Base-by-base conservation (phyloP, 2,113 vertebrate species). In the Saguinus midas region DNA sequence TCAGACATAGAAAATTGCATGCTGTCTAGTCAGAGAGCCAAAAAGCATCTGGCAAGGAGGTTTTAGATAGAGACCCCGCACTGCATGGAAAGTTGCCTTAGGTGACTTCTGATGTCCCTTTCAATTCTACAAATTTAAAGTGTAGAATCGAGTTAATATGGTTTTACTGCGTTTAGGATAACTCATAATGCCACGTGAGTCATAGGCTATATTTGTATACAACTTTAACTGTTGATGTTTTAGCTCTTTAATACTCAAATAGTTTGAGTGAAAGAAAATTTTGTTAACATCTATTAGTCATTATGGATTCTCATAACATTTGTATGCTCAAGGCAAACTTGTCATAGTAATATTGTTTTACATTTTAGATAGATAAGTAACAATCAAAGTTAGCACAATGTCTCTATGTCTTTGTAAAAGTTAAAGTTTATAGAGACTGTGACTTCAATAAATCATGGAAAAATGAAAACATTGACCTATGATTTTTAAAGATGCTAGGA, bases 351-450 rank as follows among this genome's bases (percentile, higher is more conserved):
- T 86, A 90, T 57, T 61, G 13, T 90, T 80, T 84, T 87, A 75
- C n/a, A 81, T 93, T 95, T 94, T 95, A 87, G 43, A 50, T 80
- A 61, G 10, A 95, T 79, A 73, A 97, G 25, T 43, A 55, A 73
- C 27, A 90, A 50, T 55, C 9, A 95, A 66, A 85, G 37, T 48
- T 79, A 93, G 68, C 21, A 96, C 88, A 58, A 90, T 78, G 5
- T 79, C 61, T 32, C 27, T 64, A 23, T 57, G 27, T 64, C 25
- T 93, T 95, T 89, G 45, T 92, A 66, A 82, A 92, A 87, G 57
- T 88, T 92, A 85, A 70, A 72, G 5, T 88, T 88, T 61, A 57
- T 55, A 66, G 40, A 82, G 27, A 80, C 14, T 83, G 8, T 61
- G 32, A 55, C 55, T 57, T 95, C 88, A 89, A 8, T 29, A 64